Evolutionary conservation across 2,797 vertebrate genomes (phyloP), one percentile per base, ranked within the genome.

Genomic region (Chiroxiphia lanceolata): DNA sequence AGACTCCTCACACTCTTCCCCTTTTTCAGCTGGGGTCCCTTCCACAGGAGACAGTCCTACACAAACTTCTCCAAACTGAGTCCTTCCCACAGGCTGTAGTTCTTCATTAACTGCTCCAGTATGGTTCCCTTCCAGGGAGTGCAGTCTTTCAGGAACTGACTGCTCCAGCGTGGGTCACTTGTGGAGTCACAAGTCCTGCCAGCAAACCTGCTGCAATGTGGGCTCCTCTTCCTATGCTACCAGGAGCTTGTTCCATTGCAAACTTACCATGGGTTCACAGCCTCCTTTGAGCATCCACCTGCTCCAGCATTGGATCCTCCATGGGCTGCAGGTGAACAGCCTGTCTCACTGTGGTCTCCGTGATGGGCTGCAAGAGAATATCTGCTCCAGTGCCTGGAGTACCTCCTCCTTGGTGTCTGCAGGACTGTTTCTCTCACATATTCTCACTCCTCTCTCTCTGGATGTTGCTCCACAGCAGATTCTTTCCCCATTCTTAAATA

Each of bases 31-130:
- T 59, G 26, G 19, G 13, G 19, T 36, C 26, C 7, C 31, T 80
- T 13, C 26, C 34, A n/a, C 17, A 6, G 1, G 7, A 33, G 5
- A 15, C n/a, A 68, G n/a, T 26, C 5, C 3, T 42, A 47, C 38
- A 75, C 10, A 47, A 53, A 47, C 7, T n/a, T 60, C 21, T 60
- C 42, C 25, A 47, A 44, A 5, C 10, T 34, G 0, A 42, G 5
- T 40, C 6, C 48, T 68, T 69, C 18, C 31, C 8, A 51, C 0
- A 0, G 25, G 10, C 33, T 40, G 5, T 38, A 34, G 5, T 29
- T 47, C 31, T 67, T 44, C 17, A 56, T 11, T 9, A 61, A 26
- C 12, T 54, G 9, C 12, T 72, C 27, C 11, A 29, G 6, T 4
- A 3, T 25, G 13, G 11, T 11, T 59, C 6, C 8, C 14, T 57